These are phyloP conservation scores for Chymomyza amoena DNA, from an alignment of 2,888 invertebrate species.

Conservation along the genomic window DNA sequence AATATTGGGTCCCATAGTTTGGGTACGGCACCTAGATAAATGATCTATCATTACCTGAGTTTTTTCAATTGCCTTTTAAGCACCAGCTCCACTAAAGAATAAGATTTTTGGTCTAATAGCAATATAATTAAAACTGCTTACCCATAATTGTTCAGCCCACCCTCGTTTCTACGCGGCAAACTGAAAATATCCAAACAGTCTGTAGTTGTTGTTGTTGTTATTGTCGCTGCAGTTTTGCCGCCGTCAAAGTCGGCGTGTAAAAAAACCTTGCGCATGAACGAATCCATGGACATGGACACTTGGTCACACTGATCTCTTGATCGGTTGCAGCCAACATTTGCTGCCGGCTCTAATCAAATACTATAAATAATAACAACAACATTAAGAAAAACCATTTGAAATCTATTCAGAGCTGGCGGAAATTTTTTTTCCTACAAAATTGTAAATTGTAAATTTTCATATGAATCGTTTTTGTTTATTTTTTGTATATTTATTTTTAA, in stretches of 20 bases:
- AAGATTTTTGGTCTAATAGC: too few relatives aligned
- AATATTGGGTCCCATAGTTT: too few relatives aligned
- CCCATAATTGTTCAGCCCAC: too few relatives aligned
- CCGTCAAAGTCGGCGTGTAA: slow-evolving; percentile 3
- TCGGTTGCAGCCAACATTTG: not conserved
- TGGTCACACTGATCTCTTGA: not conserved
- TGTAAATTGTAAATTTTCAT: slow-evolving; percentile 5
- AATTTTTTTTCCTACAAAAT: not conserved
- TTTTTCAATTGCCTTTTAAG: too few relatives aligned
- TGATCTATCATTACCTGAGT: too few relatives aligned
- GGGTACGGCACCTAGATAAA: too few relatives aligned
- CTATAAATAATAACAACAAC: not conserved
- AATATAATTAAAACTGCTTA: too few relatives aligned
- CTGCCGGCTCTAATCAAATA: not conserved
- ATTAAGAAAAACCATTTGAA: not conserved
- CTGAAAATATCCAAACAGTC: slow-evolving; percentile 19
- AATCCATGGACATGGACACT: slow-evolving; percentile 75
- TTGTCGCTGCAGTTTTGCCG: not conserved
- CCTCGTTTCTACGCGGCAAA: too few relatives aligned
- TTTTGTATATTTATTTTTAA: not conserved
- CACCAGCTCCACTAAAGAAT: too few relatives aligned
- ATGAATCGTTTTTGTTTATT: not conserved
- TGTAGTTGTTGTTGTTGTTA: slow-evolving; percentile 15
- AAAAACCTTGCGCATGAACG: slow-evolving; percentile 78
- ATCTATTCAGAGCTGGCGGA: not conserved